Conservation (phyloP, 2,888 invertebrate genomes). For the Psylliodes chrysocephalus region DNA sequence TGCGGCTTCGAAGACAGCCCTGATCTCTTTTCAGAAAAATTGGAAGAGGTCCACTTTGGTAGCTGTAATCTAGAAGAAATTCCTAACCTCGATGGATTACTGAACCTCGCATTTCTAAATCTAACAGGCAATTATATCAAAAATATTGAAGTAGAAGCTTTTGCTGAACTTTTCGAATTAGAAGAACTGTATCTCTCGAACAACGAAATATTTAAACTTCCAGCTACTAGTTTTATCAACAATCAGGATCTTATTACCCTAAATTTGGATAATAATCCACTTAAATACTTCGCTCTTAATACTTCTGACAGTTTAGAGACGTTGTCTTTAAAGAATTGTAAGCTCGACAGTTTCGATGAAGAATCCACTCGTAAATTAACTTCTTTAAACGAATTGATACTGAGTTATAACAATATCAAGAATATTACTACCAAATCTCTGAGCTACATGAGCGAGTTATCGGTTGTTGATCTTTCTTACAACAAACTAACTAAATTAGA, state of each 20-base stretch:
- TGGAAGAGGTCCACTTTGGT: conserved; percentile 77
- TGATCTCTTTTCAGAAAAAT: conserved; percentile 48
- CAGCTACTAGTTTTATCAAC: conserved; percentile 72
- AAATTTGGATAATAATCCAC: conserved; percentile 75
- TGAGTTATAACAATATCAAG: conserved; percentile 76
- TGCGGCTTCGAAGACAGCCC: conserved; percentile 53
- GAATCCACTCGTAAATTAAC: conserved; percentile 73
- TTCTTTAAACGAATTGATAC: conserved; percentile 67
- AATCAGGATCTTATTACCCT: conserved; percentile 76
- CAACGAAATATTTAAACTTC: conserved; percentile 73
- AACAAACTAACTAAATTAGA: conserved; percentile 77
- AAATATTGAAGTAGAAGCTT: conserved; percentile 70
- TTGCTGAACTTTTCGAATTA: conserved; percentile 72
- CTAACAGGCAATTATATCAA: conserved; percentile 75
- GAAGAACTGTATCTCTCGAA: conserved; percentile 79
- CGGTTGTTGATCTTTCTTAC: conserved; percentile 78
- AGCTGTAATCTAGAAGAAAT: conserved; percentile 75
- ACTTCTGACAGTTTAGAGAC: conserved; percentile 73
- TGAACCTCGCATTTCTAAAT: conserved; percentile 70
- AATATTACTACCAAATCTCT: conserved; percentile 78
- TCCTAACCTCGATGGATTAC: conserved; percentile 64
- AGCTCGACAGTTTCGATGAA: conserved; percentile 73
- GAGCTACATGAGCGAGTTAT: conserved; percentile 72
- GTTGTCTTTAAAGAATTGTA: conserved; percentile 76
- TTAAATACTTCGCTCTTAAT: conserved; percentile 71